Evolutionary conservation across 2,113 vertebrate species (phyloP).

Genomic region (Scopus umbretta): DNA sequence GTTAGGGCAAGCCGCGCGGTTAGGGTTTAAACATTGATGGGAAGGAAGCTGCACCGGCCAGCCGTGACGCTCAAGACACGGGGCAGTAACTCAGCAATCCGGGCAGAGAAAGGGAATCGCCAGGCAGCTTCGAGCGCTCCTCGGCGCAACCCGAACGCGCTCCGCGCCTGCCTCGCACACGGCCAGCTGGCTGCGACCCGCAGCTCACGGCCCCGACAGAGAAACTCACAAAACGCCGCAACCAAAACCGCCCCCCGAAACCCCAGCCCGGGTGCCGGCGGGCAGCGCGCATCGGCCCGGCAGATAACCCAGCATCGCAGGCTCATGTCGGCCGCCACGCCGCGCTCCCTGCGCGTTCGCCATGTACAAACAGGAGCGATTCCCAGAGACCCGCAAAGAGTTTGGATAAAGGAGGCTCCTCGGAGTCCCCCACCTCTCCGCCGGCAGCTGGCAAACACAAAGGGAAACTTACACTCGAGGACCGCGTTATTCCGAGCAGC

Average conservation of each 20-base stretch:
- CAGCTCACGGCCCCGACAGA: neutral
- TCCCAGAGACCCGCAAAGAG: neutral
- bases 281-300: neutral
- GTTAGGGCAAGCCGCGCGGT: fast-evolving
- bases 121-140: neutral
- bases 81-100: neutral
- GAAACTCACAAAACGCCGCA: too few relatives aligned
- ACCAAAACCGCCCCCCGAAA: fast-evolving
- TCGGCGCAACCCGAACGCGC: neutral
- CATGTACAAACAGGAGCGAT: fast-evolving
- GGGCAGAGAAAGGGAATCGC: neutral
- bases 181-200: neutral
- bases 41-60: neutral
- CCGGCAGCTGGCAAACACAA: neutral
- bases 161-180: neutral
- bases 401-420: neutral
- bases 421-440: neutral
- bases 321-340: neutral
- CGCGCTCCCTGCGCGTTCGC: neutral
- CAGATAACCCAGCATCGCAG: fast-evolving
- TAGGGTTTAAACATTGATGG: neutral
- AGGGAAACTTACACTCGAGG: neutral
- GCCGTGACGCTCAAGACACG: neutral
- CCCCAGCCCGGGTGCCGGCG: neutral
- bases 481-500: neutral